Percentiles rank a stretch among this genome's conserved stretches.
phyloP scores from a whole-genome alignment of 2,888 invertebrate genomes.

The Plebejus argus region DNA sequence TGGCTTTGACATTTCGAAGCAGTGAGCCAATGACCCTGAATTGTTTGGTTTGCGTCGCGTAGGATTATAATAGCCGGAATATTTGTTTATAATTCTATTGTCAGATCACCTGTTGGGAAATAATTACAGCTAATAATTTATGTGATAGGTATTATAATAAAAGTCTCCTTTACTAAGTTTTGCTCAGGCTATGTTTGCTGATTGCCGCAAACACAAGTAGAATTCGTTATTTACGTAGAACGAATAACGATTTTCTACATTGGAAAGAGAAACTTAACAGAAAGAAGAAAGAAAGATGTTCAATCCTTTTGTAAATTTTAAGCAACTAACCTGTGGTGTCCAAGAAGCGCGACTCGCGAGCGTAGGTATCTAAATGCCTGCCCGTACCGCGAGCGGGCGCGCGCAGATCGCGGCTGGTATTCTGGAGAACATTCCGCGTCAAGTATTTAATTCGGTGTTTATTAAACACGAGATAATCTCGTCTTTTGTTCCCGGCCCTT shows the following conservation, averaged over 20 bases:
- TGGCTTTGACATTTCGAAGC: constrained; percentile 25
- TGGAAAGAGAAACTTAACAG: no score
- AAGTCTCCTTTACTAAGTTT: neutral
- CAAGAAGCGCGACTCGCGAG: neutral
- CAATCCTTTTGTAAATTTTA: no score
- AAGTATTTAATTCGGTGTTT: constrained; percentile 73
- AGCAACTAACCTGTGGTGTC: no score
- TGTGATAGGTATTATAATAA: neutral
- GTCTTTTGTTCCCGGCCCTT: constrained; percentile 64
- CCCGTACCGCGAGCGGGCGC: constrained; percentile 37
- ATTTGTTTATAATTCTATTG: constrained; percentile 15
- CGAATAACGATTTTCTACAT: no score
- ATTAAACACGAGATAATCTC: constrained; percentile 60
- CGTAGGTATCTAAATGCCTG: constrained; percentile 37
- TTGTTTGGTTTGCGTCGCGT: neutral
- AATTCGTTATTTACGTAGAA: no score
- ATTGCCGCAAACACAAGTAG: no score
- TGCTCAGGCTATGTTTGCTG: no score
- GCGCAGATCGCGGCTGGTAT: constrained; percentile 42
- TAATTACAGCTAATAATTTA: neutral
- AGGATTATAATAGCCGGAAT: constrained; percentile 5
- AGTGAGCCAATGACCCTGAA: constrained; percentile 25
- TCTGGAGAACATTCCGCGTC: constrained; percentile 54
- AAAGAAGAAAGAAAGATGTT: no score
- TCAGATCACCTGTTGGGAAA: neutral